Conservation (phyloP, 2,888 invertebrate species). For the Harpalus rufipes region DNA sequence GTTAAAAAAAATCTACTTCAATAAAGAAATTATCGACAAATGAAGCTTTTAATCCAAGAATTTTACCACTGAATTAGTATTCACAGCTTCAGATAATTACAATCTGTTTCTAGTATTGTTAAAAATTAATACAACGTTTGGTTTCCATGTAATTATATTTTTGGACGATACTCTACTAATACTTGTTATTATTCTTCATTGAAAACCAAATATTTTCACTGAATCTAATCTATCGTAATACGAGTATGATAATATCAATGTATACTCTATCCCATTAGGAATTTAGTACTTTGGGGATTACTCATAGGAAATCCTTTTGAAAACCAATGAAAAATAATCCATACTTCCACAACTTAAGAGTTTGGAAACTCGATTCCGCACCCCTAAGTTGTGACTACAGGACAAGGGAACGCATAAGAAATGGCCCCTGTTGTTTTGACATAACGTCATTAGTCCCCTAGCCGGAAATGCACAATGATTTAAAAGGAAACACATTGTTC, state of each 20-base stretch:
- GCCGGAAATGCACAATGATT: slow-evolving; percentile 56
- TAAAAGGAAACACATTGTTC: slow-evolving; percentile 34
- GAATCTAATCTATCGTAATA: background rate
- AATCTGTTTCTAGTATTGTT: too few relatives aligned
- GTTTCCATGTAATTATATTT: too few relatives aligned
- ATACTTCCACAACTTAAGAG: slow-evolving; percentile 13
- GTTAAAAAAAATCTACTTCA: too few relatives aligned
- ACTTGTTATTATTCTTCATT: too few relatives aligned
- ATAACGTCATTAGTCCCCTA: slow-evolving; percentile 67
- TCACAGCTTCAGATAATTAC: too few relatives aligned
- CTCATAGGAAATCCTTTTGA: slow-evolving; percentile 12
- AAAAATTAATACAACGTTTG: too few relatives aligned
- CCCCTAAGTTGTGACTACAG: background rate
- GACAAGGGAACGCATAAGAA: slow-evolving; percentile 42
- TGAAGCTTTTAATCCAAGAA: too few relatives aligned
- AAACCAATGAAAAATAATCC: background rate
- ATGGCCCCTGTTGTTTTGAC: slow-evolving; percentile 69
- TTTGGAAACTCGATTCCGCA: slow-evolving; percentile 10
- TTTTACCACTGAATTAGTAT: too few relatives aligned
- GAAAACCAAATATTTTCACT: too few relatives aligned
- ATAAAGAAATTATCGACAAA: too few relatives aligned
- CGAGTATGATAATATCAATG: background rate
- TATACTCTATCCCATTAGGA: background rate
- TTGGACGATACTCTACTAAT: too few relatives aligned
- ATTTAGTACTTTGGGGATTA: background rate